These are phyloP conservation scores for Vanessa tameamea DNA, from an alignment of 1,140 invertebrate species.

Conservation along the genomic window DNA sequence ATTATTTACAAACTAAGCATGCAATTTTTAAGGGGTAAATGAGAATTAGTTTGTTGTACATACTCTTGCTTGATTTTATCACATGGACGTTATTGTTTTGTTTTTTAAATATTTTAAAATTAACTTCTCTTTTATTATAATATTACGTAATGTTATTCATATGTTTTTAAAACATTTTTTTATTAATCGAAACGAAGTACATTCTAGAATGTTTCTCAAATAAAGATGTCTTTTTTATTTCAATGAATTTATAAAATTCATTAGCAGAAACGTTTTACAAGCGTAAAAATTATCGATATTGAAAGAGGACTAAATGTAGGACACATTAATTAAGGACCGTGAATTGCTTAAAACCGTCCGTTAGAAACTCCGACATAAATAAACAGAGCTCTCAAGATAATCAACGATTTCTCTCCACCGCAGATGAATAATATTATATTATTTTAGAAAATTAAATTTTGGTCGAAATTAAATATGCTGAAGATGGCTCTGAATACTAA, in stretches of 20 bases:
- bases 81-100: neutral
- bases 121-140: too few species aligned
- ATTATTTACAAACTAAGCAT: constrained; percentile 35
- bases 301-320: constrained; percentile 17
- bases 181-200: too few species aligned
- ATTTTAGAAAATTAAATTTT: constrained; percentile 31
- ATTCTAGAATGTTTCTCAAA: neutral
- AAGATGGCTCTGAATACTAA: constrained; percentile 52
- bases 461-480: constrained; percentile 46
- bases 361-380: constrained; percentile 20
- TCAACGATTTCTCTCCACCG: constrained; percentile 19
- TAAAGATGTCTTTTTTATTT: neutral
- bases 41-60: constrained; percentile 1
- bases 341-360: constrained; percentile 18
- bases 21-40: constrained; percentile 23
- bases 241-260: neutral
- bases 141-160: too few species aligned
- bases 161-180: too few species aligned
- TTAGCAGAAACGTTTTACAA: constrained; percentile 5
- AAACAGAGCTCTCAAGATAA: constrained; percentile 32
- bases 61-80: neutral
- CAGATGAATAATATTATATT: constrained; percentile 34
- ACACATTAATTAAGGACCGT: constrained; percentile 21
- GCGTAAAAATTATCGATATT: constrained; percentile 9
- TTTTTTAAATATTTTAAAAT: neutral